Percentiles rank a stretch among this genome's conserved stretches.
These are phyloP conservation scores for Invenusta paracnida DNA, from an alignment of 2,888 invertebrate species.

Conservation along the genomic window DNA sequence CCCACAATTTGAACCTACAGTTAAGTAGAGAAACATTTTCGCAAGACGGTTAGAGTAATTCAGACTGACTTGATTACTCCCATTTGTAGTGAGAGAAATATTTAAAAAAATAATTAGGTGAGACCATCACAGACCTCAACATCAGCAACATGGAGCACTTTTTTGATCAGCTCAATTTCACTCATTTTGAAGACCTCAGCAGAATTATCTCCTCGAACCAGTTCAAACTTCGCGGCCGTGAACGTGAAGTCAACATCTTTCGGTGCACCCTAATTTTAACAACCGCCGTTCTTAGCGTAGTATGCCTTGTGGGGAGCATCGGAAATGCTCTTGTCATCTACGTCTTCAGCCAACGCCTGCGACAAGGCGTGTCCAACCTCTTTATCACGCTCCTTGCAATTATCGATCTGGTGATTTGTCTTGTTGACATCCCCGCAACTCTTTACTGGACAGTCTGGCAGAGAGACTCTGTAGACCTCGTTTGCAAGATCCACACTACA, in stretches of 20 bases:
- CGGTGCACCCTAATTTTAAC: background rate
- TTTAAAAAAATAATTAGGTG: too few relatives aligned
- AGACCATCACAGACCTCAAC: too few relatives aligned
- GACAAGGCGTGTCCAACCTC: conserved; percentile 48
- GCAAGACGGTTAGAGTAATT: too few relatives aligned
- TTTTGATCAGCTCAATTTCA: background rate
- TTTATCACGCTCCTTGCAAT: conserved; percentile 50
- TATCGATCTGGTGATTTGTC: conserved; percentile 51
- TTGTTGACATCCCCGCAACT: conserved; percentile 50
- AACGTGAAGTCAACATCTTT: background rate
- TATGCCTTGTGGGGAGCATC: background rate
- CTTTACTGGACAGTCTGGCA: conserved; percentile 50
- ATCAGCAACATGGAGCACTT: background rate
- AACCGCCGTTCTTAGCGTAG: background rate
- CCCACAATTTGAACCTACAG: too few relatives aligned
- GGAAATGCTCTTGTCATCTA: background rate
- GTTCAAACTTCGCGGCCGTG: background rate
- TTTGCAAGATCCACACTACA: conserved; percentile 50
- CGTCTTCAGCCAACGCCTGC: background rate
- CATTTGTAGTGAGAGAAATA: too few relatives aligned
- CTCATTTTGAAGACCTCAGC: background rate
- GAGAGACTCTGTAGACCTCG: conserved; percentile 47
- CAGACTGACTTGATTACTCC: too few relatives aligned
- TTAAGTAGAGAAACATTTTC: too few relatives aligned
- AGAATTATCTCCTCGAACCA: background rate